These are phyloP conservation scores for Panopea generosa DNA, from an alignment of 2,888 invertebrate species.

Conservation along the genomic window DNA sequence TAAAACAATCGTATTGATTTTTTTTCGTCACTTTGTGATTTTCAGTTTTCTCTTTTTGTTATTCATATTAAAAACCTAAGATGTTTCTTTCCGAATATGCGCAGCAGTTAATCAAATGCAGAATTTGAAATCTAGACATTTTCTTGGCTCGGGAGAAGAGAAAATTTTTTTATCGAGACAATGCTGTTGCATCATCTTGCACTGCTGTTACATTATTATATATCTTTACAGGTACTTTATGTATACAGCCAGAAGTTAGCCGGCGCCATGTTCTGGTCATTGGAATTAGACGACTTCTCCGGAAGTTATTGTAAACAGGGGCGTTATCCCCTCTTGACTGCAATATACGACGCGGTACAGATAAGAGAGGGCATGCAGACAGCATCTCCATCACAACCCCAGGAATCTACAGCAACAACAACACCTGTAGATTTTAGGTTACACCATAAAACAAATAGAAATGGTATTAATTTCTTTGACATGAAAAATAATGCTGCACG, in stretches of 20 bases:
- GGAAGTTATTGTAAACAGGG: conserved; percentile 74
- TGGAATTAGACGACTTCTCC: conserved; percentile 80
- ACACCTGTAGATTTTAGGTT: conserved; percentile 48
- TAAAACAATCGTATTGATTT: no score
- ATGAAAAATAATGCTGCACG: conserved; percentile 7
- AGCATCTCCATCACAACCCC: not conserved
- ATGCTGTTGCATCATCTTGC: no score
- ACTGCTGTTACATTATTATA: no score
- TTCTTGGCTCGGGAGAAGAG: no score
- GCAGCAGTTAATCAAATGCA: no score
- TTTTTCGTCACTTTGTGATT: no score
- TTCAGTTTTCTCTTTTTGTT: no score
- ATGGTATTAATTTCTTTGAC: conserved; percentile 47
- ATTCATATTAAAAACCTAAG: no score
- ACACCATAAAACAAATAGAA: conserved; percentile 51
- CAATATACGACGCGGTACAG: conserved; percentile 60
- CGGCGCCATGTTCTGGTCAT: conserved; percentile 80
- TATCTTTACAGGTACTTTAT: conserved; percentile 88
- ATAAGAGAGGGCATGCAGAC: conserved; percentile 10
- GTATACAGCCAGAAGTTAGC: conserved; percentile 90
- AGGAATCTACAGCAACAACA: conserved; percentile 25
- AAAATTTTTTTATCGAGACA: no score
- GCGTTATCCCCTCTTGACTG: conserved; percentile 72
- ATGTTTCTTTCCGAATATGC: no score
- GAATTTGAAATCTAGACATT: no score